Evolutionary conservation across 2,888 invertebrate species (phyloP), one percentile per base, ranked within the genome.

Genomic region (Ichneumoninae sp.): DNA sequence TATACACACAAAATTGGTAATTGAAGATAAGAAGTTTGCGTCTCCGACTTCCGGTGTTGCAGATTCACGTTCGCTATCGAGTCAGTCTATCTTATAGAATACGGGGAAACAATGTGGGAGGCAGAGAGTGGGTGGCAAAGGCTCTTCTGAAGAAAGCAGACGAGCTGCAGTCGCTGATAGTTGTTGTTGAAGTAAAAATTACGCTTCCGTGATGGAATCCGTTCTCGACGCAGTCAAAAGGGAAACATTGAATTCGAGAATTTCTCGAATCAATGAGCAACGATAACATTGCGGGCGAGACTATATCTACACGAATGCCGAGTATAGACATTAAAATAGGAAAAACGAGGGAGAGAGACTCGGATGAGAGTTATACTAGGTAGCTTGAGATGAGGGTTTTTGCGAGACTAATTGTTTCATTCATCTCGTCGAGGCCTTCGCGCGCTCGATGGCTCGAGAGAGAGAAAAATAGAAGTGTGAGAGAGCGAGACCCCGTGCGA

Each of bases 401-500:
- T 73, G 70, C 54, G 54, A 71, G 81, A 82, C 81, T 80, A 79
- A 85, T 82, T 85, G 79, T 85, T 82, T 73, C 82, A 82, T 82
- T 85, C 82, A 82, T 79, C 66, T 54, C 82, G 70, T 69, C 70
- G 70, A 71, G 57, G 74, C 78, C 57, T 78, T 47, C 44, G 44
- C 66, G 70, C 70, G 81, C 77, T 71, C 75, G 81, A 81, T 82
- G 76, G 66, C 3, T 69, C 63, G 75, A 36, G 71, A 70, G 71
- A 13, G 71, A 13, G 50, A 75, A 79, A 78, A 16, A 47, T 13
- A 74, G 22, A 30, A 70, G 54, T n/a, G 54, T 40, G 70, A 44
- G 50, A 63, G 63, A 75, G 66, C 30, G 36, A 57, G 47, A 50
- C n/a, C 36, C 33, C 44, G 66, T 10, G 69, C 47, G 19, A 57